These are phyloP conservation scores for Yponomeuta cagnagella DNA, from an alignment of 2,888 invertebrate genomes.

Conservation along the genomic window DNA sequence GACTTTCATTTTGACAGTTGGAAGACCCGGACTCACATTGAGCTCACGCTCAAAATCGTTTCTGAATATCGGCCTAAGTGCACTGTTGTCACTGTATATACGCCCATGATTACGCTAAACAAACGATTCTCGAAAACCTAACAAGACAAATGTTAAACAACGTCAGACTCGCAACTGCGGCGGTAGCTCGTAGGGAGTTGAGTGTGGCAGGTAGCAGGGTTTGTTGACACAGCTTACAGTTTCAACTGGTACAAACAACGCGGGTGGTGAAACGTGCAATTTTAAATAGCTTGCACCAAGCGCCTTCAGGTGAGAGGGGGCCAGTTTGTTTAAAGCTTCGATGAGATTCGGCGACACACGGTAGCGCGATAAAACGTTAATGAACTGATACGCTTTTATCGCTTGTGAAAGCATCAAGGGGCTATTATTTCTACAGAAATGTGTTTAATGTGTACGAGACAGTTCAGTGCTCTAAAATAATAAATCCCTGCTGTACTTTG, in stretches of 20 bases:
- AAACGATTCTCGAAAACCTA: conserved; percentile 43
- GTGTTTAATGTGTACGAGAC: background rate
- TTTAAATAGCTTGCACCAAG: conserved; percentile 53
- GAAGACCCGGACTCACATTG: too few species aligned
- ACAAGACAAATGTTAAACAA: conserved; percentile 57
- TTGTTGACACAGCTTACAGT: conserved; percentile 51
- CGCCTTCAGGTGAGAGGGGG: conserved; percentile 23
- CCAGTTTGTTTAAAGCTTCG: conserved; percentile 48
- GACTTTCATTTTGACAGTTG: too few species aligned
- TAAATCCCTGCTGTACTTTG: background rate
- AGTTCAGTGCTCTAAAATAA: background rate
- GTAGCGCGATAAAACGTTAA: background rate
- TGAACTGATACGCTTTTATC: background rate
- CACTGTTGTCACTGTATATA: conserved; percentile 22
- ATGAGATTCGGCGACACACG: conserved; percentile 38
- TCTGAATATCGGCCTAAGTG: too few species aligned
- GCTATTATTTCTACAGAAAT: background rate
- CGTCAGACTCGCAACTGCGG: conserved; percentile 59
- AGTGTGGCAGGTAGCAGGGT: conserved; percentile 38
- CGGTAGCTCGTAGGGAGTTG: conserved; percentile 30
- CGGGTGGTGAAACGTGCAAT: conserved; percentile 56
- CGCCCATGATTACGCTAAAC: conserved; percentile 39
- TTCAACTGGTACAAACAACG: conserved; percentile 37
- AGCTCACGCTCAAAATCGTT: too few species aligned
- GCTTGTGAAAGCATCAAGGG: background rate